Conservation (phyloP, 2,113 vertebrate genomes). For the Gracilinanus agilis region DNA sequence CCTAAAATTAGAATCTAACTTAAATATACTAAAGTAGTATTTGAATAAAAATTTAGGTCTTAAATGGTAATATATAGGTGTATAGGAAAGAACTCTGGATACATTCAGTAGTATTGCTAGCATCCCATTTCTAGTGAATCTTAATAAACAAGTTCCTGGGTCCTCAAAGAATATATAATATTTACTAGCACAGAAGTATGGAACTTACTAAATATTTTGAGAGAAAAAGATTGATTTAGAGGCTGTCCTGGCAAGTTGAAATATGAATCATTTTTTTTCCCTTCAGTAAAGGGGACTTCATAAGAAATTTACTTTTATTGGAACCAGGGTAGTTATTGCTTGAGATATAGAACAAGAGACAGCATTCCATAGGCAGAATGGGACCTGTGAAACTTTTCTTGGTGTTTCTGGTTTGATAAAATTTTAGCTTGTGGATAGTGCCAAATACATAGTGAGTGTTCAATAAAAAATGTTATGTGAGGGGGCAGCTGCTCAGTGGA, state of each 20-base stretch:
- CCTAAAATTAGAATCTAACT: slow-evolving; percentile 44
- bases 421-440: neutral
- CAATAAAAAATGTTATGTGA: neutral
- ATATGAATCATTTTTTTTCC: neutral
- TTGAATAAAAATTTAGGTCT: slow-evolving; percentile 38
- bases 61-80: slow-evolving; percentile 16
- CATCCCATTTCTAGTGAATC: slow-evolving; percentile 8
- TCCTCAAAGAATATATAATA: neutral
- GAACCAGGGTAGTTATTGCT: neutral
- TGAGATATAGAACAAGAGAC: neutral
- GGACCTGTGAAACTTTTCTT: neutral
- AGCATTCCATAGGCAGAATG: neutral
- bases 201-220: slow-evolving; percentile 31
- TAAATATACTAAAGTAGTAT: slow-evolving; percentile 3
- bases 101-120: slow-evolving; percentile 18
- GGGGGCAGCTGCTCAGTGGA: too few relatives aligned
- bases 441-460: neutral
- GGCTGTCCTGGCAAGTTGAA: slow-evolving; percentile 25
- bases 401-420: neutral
- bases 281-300: neutral
- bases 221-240: slow-evolving; percentile 22
- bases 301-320: neutral
- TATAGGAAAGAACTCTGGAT: slow-evolving; percentile 36
- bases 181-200: neutral
- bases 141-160: slow-evolving; percentile 22